Percentiles rank a stretch among this genome's conserved stretches.
Evolutionary conservation across 2,888 invertebrate species (phyloP).

Genomic region (Habroteleia sp.): DNA sequence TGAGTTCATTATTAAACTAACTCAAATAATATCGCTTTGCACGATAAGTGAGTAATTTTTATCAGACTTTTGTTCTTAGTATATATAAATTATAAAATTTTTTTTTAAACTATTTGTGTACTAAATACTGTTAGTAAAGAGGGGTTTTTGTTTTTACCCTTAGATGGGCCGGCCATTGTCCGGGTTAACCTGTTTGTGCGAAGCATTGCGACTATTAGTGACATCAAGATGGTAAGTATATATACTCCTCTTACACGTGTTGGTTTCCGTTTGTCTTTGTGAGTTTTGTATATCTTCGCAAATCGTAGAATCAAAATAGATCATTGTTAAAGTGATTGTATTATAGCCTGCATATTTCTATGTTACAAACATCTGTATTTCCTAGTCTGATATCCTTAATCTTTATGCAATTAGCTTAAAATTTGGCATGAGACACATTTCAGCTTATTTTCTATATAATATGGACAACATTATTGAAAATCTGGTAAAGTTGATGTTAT

Average conservation of each 20-base stretch:
- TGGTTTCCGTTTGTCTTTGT: constrained; percentile 53
- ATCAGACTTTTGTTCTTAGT: too few species aligned
- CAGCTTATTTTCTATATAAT: constrained; percentile 69
- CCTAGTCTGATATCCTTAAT: constrained; percentile 65
- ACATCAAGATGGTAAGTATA: constrained; percentile 99
- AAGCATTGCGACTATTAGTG: constrained; percentile 99
- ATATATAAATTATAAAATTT: too few species aligned
- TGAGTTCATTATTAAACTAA: too few species aligned
- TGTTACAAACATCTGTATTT: constrained; percentile 63
- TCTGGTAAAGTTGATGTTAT: too few species aligned
- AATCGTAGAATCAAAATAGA: constrained; percentile 74
- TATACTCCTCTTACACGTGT: constrained; percentile 66
- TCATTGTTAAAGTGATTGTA: constrained; percentile 60
- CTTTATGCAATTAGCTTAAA: constrained; percentile 76
- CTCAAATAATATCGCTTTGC: too few species aligned
- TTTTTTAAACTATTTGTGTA: too few species aligned
- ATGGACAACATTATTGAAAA: constrained; percentile 31
- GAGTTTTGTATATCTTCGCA: constrained; percentile 68
- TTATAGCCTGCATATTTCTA: constrained; percentile 56
- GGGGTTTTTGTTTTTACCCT: constrained; percentile 80
- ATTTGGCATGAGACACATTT: constrained; percentile 78
- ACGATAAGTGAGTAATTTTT: too few species aligned
- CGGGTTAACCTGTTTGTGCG: constrained; percentile 98
- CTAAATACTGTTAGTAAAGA: constrained; percentile 73
- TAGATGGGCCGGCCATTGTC: constrained; percentile 98